Evolutionary conservation across 2,113 vertebrate genomes (phyloP).

Genomic region (Salminus brasiliensis): DNA sequence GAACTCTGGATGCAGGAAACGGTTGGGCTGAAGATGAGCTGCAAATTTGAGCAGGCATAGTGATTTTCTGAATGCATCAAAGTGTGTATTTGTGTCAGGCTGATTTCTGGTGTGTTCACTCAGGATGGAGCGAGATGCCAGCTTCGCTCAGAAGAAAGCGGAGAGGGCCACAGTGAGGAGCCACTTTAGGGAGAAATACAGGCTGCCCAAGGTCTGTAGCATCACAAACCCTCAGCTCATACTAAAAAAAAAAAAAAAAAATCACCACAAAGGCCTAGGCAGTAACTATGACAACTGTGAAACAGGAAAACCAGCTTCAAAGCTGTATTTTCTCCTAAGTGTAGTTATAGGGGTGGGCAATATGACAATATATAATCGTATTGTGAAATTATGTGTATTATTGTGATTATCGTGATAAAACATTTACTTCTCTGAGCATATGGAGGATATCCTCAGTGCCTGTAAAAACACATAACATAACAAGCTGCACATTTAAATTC

Average conservation of each 20-base stretch:
- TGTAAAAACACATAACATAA: no score
- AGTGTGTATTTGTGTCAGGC: background rate
- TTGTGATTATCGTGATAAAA: no score
- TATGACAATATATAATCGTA: background rate
- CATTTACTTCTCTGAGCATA: no score
- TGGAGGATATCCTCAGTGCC: no score
- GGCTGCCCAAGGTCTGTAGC: slow-evolving; percentile 89
- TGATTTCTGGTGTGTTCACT: background rate
- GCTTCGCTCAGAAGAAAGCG: slow-evolving; percentile 92
- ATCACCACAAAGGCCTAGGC: background rate
- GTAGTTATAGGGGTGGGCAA: background rate
- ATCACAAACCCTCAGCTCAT: background rate
- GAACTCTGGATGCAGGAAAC: background rate
- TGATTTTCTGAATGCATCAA: background rate
- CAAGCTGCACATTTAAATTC: no score
- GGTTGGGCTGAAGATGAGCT: no score
- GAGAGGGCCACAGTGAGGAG: slow-evolving; percentile 91
- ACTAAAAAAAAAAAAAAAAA: background rate
- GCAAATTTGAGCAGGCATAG: background rate
- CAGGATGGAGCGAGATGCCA: slow-evolving; percentile 92
- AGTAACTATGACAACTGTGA: background rate
- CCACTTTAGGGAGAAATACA: slow-evolving; percentile 95
- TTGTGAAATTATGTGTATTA: no score
- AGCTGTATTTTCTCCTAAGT: background rate
- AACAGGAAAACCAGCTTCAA: background rate